Evolutionary conservation across 2,797 vertebrate genomes (phyloP).

Genomic region (Phrynocephalus guinanensis): DNA sequence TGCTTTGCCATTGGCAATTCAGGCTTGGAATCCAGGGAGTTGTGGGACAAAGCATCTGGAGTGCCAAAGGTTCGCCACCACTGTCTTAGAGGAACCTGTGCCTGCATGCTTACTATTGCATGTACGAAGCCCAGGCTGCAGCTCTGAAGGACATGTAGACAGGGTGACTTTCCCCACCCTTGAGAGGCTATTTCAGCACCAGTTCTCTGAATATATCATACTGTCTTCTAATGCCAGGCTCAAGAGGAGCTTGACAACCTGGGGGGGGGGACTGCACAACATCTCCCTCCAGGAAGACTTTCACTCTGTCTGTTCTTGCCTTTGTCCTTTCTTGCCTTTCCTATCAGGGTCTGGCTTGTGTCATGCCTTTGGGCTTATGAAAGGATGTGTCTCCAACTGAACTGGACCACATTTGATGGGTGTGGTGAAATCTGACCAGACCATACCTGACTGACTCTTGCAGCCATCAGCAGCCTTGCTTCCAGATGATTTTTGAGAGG

Average conservation of each 20-base stretch:
- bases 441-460: constrained; percentile 33
- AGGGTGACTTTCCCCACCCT: background rate
- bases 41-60: too few relatives aligned
- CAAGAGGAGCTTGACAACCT: constrained; percentile 64
- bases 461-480: background rate
- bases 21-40: too few relatives aligned
- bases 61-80: too few relatives aligned
- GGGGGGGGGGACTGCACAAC: constrained; percentile 65
- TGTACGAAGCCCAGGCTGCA: background rate
- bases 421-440: constrained; percentile 77
- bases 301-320: constrained; percentile 40
- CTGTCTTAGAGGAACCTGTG: too few relatives aligned
- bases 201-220: background rate
- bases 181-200: background rate
- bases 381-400: constrained; percentile 86
- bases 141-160: background rate
- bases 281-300: constrained; percentile 70
- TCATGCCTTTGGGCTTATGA: constrained; percentile 88
- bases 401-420: constrained; percentile 75
- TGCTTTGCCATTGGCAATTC: too few relatives aligned
- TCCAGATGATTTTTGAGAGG: too few relatives aligned
- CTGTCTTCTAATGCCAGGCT: constrained; percentile 65
- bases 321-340: constrained; percentile 79
- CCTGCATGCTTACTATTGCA: background rate
- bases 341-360: constrained; percentile 85